Conservation (phyloP, 2,113 vertebrate genomes). For the Gymnogyps californianus region DNA sequence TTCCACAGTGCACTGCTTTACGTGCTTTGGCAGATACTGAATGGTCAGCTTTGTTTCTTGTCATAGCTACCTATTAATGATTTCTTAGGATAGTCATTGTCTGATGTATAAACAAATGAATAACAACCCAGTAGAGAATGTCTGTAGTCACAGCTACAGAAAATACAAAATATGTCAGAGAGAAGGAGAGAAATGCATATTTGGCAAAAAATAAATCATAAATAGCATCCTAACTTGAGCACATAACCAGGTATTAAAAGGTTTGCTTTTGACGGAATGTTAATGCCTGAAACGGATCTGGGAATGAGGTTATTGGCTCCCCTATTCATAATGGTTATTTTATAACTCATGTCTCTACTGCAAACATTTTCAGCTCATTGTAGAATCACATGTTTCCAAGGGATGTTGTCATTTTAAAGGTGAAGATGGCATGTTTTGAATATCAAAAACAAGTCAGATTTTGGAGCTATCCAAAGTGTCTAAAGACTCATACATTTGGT, state of each 20-base stretch:
- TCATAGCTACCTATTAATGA: background rate
- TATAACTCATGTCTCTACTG: background rate
- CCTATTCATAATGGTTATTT: background rate
- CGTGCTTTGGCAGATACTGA: background rate
- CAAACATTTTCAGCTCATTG: background rate
- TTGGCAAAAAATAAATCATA: background rate
- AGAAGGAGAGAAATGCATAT: background rate
- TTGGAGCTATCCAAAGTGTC: background rate
- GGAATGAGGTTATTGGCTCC: background rate
- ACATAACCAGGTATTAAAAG: background rate
- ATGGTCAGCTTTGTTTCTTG: background rate
- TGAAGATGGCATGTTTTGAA: background rate
- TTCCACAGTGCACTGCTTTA: background rate
- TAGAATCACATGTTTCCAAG: background rate
- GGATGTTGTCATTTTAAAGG: background rate
- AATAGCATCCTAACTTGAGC: background rate
- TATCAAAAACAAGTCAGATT: background rate
- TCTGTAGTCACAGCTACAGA: background rate
- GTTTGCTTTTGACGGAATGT: background rate
- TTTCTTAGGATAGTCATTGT: background rate
- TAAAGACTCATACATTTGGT: background rate
- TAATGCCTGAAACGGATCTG: background rate
- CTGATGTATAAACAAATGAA: background rate
- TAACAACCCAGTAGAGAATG: background rate
- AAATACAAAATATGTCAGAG: background rate